Conservation (phyloP, 2,888 invertebrate species). For the Dendrolimus houi region DNA sequence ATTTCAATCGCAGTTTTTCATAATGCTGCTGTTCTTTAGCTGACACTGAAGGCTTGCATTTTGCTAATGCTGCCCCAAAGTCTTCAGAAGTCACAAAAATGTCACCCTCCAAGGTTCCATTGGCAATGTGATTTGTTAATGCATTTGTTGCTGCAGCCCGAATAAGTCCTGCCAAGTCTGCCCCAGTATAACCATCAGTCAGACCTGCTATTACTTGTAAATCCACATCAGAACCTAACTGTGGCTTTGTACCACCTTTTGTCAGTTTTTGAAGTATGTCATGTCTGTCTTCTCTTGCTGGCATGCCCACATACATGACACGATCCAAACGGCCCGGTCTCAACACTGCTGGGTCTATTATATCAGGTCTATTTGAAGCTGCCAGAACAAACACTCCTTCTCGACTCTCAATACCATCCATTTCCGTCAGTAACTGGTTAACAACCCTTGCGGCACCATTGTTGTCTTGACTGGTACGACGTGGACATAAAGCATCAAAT, state of each 20-base stretch:
- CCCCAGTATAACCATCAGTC: slow-evolving; percentile 91
- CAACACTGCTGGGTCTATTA: slow-evolving; percentile 96
- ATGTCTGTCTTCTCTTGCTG: slow-evolving; percentile 83
- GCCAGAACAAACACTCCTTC: slow-evolving; percentile 96
- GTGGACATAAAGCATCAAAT: slow-evolving; percentile 96
- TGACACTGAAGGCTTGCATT: slow-evolving; percentile 92
- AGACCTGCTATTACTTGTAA: slow-evolving; percentile 82
- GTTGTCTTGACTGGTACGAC: slow-evolving; percentile 84
- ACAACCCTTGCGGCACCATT: slow-evolving; percentile 91
- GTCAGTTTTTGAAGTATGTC: slow-evolving; percentile 94
- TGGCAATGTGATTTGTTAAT: slow-evolving; percentile 83
- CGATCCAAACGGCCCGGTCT: slow-evolving; percentile 93
- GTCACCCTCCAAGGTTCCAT: slow-evolving; percentile 67
- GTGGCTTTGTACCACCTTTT: slow-evolving; percentile 90
- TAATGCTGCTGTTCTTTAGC: slow-evolving; percentile 87
- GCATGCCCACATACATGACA: slow-evolving; percentile 93
- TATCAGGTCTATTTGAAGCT: slow-evolving; percentile 97
- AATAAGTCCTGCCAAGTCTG: slow-evolving; percentile 93
- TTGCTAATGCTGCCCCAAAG: slow-evolving; percentile 84
- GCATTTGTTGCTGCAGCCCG: slow-evolving; percentile 90
- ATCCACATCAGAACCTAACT: slow-evolving; percentile 84
- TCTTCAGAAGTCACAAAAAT: slow-evolving; percentile 81
- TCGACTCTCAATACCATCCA: slow-evolving; percentile 96
- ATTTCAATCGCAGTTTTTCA: slow-evolving; percentile 82
- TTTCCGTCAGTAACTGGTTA: slow-evolving; percentile 97